A percentile compares a stretch with the other conserved stretches of the same genome.
phyloP scores from a whole-genome alignment of 2,797 vertebrate species.

The Betta splendens region DNA sequence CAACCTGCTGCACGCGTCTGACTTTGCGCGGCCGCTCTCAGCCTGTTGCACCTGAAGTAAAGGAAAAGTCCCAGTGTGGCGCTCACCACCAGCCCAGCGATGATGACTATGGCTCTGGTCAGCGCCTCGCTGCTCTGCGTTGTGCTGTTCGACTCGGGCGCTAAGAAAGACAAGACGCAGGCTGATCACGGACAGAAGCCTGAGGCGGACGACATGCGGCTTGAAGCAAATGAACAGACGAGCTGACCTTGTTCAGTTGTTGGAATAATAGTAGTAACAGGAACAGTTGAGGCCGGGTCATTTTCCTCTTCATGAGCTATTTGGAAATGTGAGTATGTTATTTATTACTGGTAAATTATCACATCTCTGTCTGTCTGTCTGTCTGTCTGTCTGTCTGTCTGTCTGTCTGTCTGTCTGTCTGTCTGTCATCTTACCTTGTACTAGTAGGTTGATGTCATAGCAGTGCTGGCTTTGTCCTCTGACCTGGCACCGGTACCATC shows the following conservation, averaged over 20 bases:
- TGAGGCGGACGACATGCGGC: too few relatives aligned
- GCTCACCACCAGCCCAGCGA: background rate
- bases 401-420: too few relatives aligned
- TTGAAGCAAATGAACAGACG: too few relatives aligned
- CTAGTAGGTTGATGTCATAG: constrained; percentile 35
- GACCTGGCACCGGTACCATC: constrained; percentile 64
- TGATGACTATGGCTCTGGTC: background rate
- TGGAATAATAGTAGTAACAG: background rate
- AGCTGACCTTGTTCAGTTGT: constrained; percentile 26
- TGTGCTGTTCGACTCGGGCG: background rate
- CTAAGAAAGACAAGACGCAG: constrained; percentile 8
- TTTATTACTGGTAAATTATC: too few relatives aligned
- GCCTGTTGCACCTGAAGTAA: constrained; percentile 22
- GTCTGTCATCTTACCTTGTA: constrained; percentile 52
- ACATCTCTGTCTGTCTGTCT: too few relatives aligned
- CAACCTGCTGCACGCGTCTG: constrained; percentile 34
- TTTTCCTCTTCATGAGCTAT: constrained; percentile 10
- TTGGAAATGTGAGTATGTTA: background rate
- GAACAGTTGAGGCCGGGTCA: background rate
- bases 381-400: too few relatives aligned
- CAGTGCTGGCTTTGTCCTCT: constrained; percentile 28
- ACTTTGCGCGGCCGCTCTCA: background rate
- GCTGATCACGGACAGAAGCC: background rate
- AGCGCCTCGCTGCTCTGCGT: background rate
- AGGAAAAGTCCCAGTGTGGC: constrained; percentile 26